Conservation (phyloP, 1,140 invertebrate genomes). For the Cotesia typhae region DNA sequence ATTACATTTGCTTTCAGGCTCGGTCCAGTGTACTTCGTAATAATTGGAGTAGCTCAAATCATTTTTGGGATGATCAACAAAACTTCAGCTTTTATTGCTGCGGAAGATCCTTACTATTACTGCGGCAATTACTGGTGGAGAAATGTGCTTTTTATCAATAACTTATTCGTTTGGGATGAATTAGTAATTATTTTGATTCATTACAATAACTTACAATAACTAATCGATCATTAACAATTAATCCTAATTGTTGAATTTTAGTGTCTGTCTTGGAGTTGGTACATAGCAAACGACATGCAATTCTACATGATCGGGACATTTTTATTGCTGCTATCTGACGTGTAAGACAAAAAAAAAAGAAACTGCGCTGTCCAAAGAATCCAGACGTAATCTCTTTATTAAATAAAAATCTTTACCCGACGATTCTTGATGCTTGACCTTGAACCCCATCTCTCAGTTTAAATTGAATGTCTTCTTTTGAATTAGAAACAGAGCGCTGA, state of each 20-base stretch:
- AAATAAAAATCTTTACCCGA: too few relatives aligned
- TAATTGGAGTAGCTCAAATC: constrained; percentile 65
- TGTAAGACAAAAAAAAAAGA: constrained; percentile 57
- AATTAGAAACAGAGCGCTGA: too few relatives aligned
- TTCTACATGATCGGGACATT: constrained; percentile 71
- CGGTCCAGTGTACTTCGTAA: constrained; percentile 67
- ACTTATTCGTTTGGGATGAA: constrained; percentile 64
- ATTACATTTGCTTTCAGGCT: constrained; percentile 53
- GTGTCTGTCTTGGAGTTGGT: constrained; percentile 87
- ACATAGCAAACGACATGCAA: constrained; percentile 83
- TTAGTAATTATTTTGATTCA: constrained; percentile 55
- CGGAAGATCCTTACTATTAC: constrained; percentile 62
- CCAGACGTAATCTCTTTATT: too few relatives aligned
- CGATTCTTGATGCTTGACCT: too few relatives aligned
- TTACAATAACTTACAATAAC: constrained; percentile 16
- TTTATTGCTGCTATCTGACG: constrained; percentile 66
- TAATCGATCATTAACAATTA: constrained; percentile 4
- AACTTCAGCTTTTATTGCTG: constrained; percentile 63
- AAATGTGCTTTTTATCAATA: constrained; percentile 73
- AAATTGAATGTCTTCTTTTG: too few relatives aligned
- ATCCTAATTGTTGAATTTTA: constrained; percentile 45
- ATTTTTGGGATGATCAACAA: constrained; percentile 63
- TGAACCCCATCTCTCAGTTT: too few relatives aligned
- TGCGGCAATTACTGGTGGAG: constrained; percentile 73
- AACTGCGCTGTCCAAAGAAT: not conserved